Percentiles rank a stretch among this genome's conserved stretches.
Evolutionary conservation across 2,797 vertebrate genomes (phyloP).

Genomic region (Bucorvus abyssinicus): DNA sequence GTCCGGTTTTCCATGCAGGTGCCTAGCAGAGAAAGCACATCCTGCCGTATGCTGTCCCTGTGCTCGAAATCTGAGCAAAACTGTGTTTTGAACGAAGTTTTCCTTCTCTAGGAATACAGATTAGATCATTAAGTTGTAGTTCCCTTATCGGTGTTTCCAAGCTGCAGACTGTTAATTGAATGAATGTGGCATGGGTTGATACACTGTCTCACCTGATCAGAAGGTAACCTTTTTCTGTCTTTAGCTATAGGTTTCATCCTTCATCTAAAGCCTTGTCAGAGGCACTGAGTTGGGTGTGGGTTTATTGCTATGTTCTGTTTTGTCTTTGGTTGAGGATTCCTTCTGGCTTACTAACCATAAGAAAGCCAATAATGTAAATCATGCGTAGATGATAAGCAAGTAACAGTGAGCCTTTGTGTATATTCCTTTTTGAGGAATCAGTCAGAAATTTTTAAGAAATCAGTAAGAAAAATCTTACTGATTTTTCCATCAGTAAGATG

Average conservation of each 20-base stretch:
- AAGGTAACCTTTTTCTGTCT: constrained; percentile 41
- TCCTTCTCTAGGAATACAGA: constrained; percentile 58
- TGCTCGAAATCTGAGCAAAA: constrained; percentile 18
- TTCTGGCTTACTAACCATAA: background rate
- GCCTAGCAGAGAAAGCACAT: constrained; percentile 14
- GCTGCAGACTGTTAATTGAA: constrained; percentile 62
- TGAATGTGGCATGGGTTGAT: constrained; percentile 8
- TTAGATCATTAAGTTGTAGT: constrained; percentile 65
- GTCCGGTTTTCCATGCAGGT: background rate
- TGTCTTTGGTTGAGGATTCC: constrained; percentile 26
- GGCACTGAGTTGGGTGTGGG: background rate
- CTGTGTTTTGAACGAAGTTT: constrained; percentile 10
- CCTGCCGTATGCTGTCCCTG: background rate
- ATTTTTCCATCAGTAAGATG: no score
- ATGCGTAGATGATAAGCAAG: background rate
- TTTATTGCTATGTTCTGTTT: constrained; percentile 18
- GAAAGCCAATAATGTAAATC: background rate
- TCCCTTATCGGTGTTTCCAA: constrained; percentile 59
- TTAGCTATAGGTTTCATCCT: constrained; percentile 42
- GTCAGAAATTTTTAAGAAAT: background rate
- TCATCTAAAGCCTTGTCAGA: constrained; percentile 30
- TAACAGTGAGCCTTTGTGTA: background rate
- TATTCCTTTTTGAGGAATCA: background rate
- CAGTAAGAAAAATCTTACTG: no score
- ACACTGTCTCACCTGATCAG: constrained; percentile 19